Evolutionary conservation across 2,113 vertebrate genomes (phyloP), one percentile per base, ranked within the genome.

Genomic region (Euleptes europaea): DNA sequence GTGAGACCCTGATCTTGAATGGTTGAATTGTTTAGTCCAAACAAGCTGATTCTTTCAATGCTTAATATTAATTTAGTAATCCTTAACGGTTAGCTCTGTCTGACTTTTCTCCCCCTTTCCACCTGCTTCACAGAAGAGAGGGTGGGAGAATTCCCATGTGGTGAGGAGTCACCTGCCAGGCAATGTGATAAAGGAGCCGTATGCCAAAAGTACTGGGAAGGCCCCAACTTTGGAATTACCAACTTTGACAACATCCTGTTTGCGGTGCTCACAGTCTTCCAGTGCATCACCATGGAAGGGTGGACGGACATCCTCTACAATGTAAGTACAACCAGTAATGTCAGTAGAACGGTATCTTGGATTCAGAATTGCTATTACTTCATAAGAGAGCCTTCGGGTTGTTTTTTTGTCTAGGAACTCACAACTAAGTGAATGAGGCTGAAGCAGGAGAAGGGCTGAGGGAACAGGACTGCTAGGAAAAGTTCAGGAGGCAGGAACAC

Each of bases 221-320:
- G 98, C 5, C 98, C 98, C 87, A 99, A 98, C 94, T 99, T 96
- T 0, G 98, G 98, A 54, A 99, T 99, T 94, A 99, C 98, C 92
- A 99, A 99, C 95, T 99, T 99, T 2, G 98, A 99, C 96, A 99
- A 99, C 88, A 98, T 99, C 95, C 96, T 99, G 42, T 99, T 99
- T 1, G 97, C 98, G 13, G 94, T 99, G 86, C 96, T 99, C 88
- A 99, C 98, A 0, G 98, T 99, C 83, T 99, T 99, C 96, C 98
- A 99, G 95, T 99, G 98, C 94, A 99, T 99, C 95, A 99, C 98
- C 89, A 99, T 99, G 98, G 98, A 99, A 92, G 98, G 98, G 85
- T 99, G 98, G 98, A 98, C 98, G 0, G 98, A 99, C 89, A 98
- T 99, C 88, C 98, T 99, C 80, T 99, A 99, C 95, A 97, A 97